Evolutionary conservation across 2,888 invertebrate species (phyloP), one percentile per base, ranked within the genome.

Genomic region (Dicyrtoma fusca): DNA sequence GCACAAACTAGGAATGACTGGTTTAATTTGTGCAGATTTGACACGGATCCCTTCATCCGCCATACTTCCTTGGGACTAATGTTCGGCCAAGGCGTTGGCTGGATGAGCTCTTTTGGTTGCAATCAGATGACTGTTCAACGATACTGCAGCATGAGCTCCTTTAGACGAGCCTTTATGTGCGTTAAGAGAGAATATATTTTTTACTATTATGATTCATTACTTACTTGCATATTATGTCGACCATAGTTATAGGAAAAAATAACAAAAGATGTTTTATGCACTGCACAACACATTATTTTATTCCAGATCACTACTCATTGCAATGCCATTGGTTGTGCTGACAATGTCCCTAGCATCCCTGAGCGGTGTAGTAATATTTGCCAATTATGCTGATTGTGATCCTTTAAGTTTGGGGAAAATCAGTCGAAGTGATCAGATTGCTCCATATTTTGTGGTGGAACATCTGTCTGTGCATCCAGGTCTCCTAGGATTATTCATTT

Each of bases 401-500:
- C 84, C 84, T 1, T 79, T 84, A n/a, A 76, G 80, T 26, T 64
- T 78, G 14, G 81, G 81, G 0, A 65, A 78, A 14, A 81, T 82
- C 61, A 73, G 71, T 14, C 71, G 77, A 23, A 79, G 79, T 62
- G 81, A 82, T 59, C 68, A 79, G 72, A 79, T 81, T 34, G 76
- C 76, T 55, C 85, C 85, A 0, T 81, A 83, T 68, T 85, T 85
- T 80, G 85, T 85, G 26, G 83, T 85, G 82, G 84, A 86, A 74
- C 81, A 82, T 42, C 76, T 85, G 59, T 81, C 82, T 6, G 76
- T 82, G 26, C 77, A 83, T 19, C 82, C 82, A 2, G 85, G 85
- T 1, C 77, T 86, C 2, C 83, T 85, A 1, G 86, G 86, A 2
- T 80, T 86, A 11, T 86, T 86, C 76, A 83, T 85, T 0, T 84